These are phyloP conservation scores for Psittacus erithacus DNA, from an alignment of 2,113 vertebrate genomes.

Conservation along the genomic window DNA sequence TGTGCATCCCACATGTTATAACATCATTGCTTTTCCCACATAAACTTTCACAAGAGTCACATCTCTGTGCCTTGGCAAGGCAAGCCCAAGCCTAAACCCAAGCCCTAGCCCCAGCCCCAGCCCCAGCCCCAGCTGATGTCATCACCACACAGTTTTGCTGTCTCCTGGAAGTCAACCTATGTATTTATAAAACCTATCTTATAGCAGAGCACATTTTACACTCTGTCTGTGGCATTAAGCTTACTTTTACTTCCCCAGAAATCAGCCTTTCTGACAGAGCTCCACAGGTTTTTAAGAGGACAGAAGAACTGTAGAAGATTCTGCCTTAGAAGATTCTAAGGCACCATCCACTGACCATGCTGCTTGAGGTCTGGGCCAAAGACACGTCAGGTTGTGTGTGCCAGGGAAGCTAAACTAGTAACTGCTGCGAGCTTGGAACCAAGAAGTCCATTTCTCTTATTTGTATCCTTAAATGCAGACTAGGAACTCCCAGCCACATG, in stretches of 20 bases:
- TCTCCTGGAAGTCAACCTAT: not conserved
- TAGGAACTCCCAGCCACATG: not conserved
- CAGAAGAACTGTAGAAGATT: not conserved
- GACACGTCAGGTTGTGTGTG: rapidly evolving
- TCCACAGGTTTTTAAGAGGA: not conserved
- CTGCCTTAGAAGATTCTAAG: not conserved
- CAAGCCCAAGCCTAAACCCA: not conserved
- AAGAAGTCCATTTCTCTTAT: not conserved
- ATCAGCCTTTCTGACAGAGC: not conserved
- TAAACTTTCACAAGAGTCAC: not conserved
- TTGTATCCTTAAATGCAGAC: not conserved
- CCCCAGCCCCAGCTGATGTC: not conserved
- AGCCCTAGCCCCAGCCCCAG: not conserved
- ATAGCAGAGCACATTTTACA: not conserved
- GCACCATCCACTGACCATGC: not conserved
- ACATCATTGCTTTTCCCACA: not conserved
- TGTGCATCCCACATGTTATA: not conserved
- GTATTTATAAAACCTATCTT: not conserved
- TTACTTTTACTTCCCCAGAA: not conserved
- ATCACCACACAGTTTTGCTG: not conserved
- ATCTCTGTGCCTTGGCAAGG: not conserved
- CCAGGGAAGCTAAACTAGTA: not conserved
- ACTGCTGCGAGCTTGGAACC: not conserved
- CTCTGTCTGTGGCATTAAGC: not conserved
- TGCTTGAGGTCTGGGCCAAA: not conserved